Conservation (phyloP, 2,888 invertebrate species). For the Diabrotica balteata region DNA sequence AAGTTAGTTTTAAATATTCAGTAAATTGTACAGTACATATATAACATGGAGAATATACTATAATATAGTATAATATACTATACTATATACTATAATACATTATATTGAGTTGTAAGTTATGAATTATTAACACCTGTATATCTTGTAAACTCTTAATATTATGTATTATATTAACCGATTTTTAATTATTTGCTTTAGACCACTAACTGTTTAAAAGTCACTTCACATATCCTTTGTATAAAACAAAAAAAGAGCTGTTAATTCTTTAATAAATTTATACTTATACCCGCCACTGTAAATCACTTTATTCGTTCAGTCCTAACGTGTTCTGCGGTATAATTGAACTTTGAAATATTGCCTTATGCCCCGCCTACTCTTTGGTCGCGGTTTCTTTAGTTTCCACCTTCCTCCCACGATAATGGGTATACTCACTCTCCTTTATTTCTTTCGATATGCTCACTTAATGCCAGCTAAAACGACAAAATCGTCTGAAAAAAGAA, state of each 20-base stretch:
- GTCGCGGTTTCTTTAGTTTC: slow-evolving; percentile 48
- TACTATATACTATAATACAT: too few relatives aligned
- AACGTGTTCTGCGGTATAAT: slow-evolving; percentile 56
- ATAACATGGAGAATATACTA: too few relatives aligned
- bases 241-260: slow-evolving; percentile 8
- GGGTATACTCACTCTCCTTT: slow-evolving; percentile 31
- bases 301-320: slow-evolving; percentile 48
- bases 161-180: too few relatives aligned
- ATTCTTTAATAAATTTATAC: slow-evolving; percentile 9
- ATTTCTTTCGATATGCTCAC: slow-evolving; percentile 38
- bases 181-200: not conserved
- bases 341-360: slow-evolving; percentile 58
- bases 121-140: too few relatives aligned
- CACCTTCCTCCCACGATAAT: slow-evolving; percentile 48
- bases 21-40: too few relatives aligned
- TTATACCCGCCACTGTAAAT: slow-evolving; percentile 42
- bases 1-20: too few relatives aligned
- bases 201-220: slow-evolving; percentile 2
- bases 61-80: too few relatives aligned
- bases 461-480: slow-evolving; percentile 23
- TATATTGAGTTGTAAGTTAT: too few relatives aligned
- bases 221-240: slow-evolving; percentile 1
- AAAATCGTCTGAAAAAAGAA: slow-evolving; percentile 11
- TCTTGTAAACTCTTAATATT: too few relatives aligned
- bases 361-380: slow-evolving; percentile 50